Base-by-base conservation (phyloP, 2,888 invertebrate genomes). In the Drosophila maculinotata region DNA sequence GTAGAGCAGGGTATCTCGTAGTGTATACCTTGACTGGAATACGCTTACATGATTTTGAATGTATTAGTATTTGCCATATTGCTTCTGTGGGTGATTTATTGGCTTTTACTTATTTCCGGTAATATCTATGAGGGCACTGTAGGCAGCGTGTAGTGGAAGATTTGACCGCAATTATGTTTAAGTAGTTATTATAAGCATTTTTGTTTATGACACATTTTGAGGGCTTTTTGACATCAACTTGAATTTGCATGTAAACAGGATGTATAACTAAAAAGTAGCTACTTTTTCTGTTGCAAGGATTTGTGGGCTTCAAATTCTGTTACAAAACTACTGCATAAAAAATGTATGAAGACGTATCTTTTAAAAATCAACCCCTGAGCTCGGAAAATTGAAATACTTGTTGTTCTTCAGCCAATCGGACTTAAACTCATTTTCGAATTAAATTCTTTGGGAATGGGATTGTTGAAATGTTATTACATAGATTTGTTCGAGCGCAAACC, bases 71-170 rank as follows among this genome's bases (percentile, higher is more conserved):
- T 76, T 76, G 59, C 57, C 59, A 41, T 65, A 77, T 71, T 76
- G 79, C 58, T 73, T 51, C 44, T 65, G 59, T 69, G 66, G 71
- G 67, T 89, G 89, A 90, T 88, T 90, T 90, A 90, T 90, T 90
- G 87, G 71, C 84, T 81, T 81, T 87, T 86, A 67, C 75, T 79
- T 76, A 89, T 90, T 88, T 89, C 90, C 89, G 90, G 85, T 73
- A 70, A 45, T 64, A 59, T 58, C 51, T 56, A 14, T 33, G 25
- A 26, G 38, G 42, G 36, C 42, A 25, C 23, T 33, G 26, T 35
- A 1, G 17, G 30, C 17, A 17, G n/a, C n/a, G n/a, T n/a, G n/a
- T n/a, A n/a, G n/a, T 1, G 25, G 52, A 42, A 41, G 26, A 6
- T 58, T 77, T 71, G 30, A 58, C 48, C 48, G 20, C 65, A 67